Evolutionary conservation across 2,113 vertebrate species (phyloP), one percentile per base, ranked within the genome.

Genomic region (Malurus melanocephalus): DNA sequence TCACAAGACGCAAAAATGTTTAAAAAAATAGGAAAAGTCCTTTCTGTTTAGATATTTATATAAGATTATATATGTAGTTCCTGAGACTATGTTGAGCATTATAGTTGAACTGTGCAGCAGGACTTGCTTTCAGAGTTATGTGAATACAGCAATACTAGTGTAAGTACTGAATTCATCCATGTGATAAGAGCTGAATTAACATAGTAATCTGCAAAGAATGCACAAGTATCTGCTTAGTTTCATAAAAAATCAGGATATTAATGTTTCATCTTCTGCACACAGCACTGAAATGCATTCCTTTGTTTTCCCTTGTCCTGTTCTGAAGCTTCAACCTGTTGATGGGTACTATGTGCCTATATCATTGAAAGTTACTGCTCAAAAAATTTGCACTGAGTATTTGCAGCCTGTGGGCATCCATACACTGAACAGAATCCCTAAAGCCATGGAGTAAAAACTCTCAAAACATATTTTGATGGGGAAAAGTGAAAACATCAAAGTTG

Each of bases 281-380:
- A 57, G 28, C 61, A 94, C 94, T 95, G 85, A 93, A 94, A 88
- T 56, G 27, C 64, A 48, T 61, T 68, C 30, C 19, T 90, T 83
- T 46, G 26, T 90, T 94, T 80, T 88, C 28, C 18, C 38, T 68
- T 74, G 21, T 64, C 55, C 42, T 80, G 20, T 76, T 85, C 85
- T 87, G 61, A 92, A 96, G 67, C 27, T 17, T 73, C 30, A 69
- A 35, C 51, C 35, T 11, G 21, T 51, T 91, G 64, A 60, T 42
- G 89, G 40, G 33, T 33, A 78, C 30, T 27, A 62, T 14, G 5
- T 83, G 32, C 74, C 48, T 74, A n/a, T 20, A 1, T 3, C 40
- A 14, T 51, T 90, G 68, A 27, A 78, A 79, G 21, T 45, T 40
- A 32, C 56, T 30, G 45, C 76, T 62, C 48, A 52, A 76, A 9